A percentile compares a stretch with the other conserved stretches of the same genome.
phyloP scores from a whole-genome alignment of 2,888 invertebrate species.

The Platycheirus albimanus region DNA sequence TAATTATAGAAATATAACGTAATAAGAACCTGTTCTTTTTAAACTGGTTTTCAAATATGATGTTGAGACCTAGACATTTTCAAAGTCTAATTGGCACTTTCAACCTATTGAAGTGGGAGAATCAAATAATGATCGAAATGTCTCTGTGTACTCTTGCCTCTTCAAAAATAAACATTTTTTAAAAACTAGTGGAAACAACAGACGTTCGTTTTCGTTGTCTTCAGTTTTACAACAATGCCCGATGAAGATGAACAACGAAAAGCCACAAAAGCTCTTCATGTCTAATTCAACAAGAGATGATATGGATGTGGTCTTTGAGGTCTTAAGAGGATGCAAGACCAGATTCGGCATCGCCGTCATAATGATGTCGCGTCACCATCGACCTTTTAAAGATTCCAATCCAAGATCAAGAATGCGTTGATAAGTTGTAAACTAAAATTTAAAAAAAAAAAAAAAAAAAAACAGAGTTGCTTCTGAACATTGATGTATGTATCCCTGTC shows the following conservation, averaged over 20 bases:
- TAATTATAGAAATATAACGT: too few relatives aligned
- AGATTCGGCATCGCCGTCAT: conserved; percentile 47
- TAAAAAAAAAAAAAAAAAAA: too few relatives aligned
- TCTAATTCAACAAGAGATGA: conserved; percentile 67
- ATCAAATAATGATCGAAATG: conserved; percentile 48
- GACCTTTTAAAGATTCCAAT: conserved; percentile 34
- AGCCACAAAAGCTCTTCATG: conserved; percentile 69
- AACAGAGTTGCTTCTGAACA: conserved; percentile 63
- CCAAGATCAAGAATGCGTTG: conserved; percentile 59
- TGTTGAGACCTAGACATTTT: conserved; percentile 44
- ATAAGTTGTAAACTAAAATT: conserved; percentile 47
- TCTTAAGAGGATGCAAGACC: conserved; percentile 66
- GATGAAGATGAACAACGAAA: conserved; percentile 39
- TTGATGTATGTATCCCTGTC: conserved; percentile 15
- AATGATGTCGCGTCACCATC: conserved; percentile 19
- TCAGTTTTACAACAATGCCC: conserved; percentile 51
- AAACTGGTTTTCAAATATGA: not conserved
- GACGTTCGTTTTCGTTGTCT: conserved; percentile 37
- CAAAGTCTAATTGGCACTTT: conserved; percentile 57
- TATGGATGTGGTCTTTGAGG: conserved; percentile 54
- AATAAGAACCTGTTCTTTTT: too few relatives aligned
- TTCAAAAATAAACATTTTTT: conserved; percentile 34
- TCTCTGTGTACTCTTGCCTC: conserved; percentile 58
- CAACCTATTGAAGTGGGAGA: conserved; percentile 54
- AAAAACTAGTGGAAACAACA: conserved; percentile 1